These are phyloP conservation scores for Silurus aristotelis DNA, from an alignment of 2,797 vertebrate genomes.

Conservation along the genomic window DNA sequence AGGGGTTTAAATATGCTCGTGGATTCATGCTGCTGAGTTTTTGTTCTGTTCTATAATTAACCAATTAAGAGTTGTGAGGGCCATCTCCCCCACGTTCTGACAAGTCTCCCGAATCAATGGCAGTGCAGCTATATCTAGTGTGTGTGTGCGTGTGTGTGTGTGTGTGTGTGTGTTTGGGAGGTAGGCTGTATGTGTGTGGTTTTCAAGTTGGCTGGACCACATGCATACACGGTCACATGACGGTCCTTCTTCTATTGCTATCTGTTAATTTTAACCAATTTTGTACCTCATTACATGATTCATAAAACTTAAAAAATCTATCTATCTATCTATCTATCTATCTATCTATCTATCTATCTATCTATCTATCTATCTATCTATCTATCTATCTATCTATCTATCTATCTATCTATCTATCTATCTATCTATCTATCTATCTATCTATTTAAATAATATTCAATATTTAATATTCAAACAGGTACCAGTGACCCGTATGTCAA, in stretches of 20 bases:
- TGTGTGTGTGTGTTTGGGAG: background rate
- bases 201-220: constrained; percentile 16
- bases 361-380: background rate
- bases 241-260: constrained; percentile 3
- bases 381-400: background rate
- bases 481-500: constrained; percentile 96
- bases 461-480: constrained; percentile 67
- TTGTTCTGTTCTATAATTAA: constrained; percentile 72
- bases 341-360: background rate
- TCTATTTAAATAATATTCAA: too few relatives aligned
- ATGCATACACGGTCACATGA: background rate
- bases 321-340: background rate
- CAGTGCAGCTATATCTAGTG: constrained; percentile 22
- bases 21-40: constrained; percentile 69
- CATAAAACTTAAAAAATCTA: background rate
- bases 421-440: background rate
- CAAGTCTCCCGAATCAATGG: constrained; percentile 19
- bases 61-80: constrained; percentile 67
- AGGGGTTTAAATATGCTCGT: constrained; percentile 62
- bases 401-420: background rate
- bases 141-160: background rate
- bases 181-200: constrained; percentile 22
- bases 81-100: constrained; percentile 28
- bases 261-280: background rate
- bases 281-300: background rate